Conservation (phyloP, 2,888 invertebrate species). For the Pammene fasciana region DNA sequence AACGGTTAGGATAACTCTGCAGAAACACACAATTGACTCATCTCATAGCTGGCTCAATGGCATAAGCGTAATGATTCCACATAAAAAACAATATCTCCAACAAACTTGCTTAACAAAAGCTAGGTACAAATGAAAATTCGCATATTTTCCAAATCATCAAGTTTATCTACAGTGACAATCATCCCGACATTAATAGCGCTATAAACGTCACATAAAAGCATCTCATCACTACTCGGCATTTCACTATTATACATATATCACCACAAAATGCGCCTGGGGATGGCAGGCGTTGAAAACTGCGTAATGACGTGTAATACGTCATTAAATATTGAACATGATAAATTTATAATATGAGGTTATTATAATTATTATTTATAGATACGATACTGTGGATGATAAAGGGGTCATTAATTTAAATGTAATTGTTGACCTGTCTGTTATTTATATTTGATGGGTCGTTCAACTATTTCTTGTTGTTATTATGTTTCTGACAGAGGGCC, state of each 20-base stretch:
- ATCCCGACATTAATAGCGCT: constrained; percentile 11
- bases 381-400: constrained; percentile 10
- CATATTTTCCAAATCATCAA: constrained; percentile 6
- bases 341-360: too few relatives aligned
- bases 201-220: constrained; percentile 27
- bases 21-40: too few relatives aligned
- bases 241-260: constrained; percentile 28
- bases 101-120: too few relatives aligned
- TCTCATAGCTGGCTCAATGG: too few relatives aligned
- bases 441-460: neutral
- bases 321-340: constrained; percentile 30
- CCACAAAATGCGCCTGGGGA: constrained; percentile 44
- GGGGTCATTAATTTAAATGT: constrained; percentile 13
- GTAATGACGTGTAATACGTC: constrained; percentile 31
- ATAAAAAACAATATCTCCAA: too few relatives aligned
- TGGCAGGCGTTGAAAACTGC: constrained; percentile 31
- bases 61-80: too few relatives aligned
- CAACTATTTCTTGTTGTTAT: too few relatives aligned
- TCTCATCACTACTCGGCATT: constrained; percentile 9
- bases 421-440: neutral
- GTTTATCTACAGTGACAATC: neutral
- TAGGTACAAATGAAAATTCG: neutral
- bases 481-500: too few relatives aligned
- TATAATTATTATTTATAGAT: constrained; percentile 28
- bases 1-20: too few relatives aligned